phyloP scores from a whole-genome alignment of 1,140 invertebrate species.

The Mactra quadrangularis region DNA sequence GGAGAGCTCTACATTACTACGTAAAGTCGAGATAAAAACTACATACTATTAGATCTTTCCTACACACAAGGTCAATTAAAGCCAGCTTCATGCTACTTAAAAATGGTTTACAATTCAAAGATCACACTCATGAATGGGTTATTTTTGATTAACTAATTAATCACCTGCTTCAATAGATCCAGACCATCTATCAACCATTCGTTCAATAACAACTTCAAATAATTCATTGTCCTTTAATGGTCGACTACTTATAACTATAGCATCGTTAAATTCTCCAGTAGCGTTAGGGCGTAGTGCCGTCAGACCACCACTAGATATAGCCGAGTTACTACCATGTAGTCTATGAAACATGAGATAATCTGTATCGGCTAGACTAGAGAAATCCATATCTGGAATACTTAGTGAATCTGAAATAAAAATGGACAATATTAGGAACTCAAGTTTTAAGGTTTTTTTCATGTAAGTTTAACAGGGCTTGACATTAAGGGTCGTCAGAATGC shows the following conservation, averaged over 20 bases:
- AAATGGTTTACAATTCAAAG: no score
- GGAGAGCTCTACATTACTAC: no score
- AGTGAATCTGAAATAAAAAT: constrained; percentile 69
- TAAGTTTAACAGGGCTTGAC: no score
- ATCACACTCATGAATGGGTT: no score
- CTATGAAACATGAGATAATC: constrained; percentile 93
- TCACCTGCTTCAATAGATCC: constrained; percentile 94
- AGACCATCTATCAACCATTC: constrained; percentile 96
- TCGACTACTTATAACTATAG: constrained; percentile 95
- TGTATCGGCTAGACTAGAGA: constrained; percentile 72
- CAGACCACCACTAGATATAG: constrained; percentile 92
- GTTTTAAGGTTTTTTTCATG: no score
- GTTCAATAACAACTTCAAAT: constrained; percentile 96
- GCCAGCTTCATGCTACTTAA: no score
- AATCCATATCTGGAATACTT: constrained; percentile 77
- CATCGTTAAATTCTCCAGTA: constrained; percentile 96
- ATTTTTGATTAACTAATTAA: no score
- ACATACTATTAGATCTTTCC: no score
- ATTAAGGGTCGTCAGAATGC: no score
- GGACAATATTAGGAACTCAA: neutral
- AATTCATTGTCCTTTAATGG: constrained; percentile 94
- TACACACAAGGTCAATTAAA: no score
- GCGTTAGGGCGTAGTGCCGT: constrained; percentile 93
- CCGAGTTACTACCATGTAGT: constrained; percentile 94
- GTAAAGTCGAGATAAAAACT: no score